Base-by-base conservation (phyloP, 2,113 vertebrate genomes). In the Nymphicus hollandicus region DNA sequence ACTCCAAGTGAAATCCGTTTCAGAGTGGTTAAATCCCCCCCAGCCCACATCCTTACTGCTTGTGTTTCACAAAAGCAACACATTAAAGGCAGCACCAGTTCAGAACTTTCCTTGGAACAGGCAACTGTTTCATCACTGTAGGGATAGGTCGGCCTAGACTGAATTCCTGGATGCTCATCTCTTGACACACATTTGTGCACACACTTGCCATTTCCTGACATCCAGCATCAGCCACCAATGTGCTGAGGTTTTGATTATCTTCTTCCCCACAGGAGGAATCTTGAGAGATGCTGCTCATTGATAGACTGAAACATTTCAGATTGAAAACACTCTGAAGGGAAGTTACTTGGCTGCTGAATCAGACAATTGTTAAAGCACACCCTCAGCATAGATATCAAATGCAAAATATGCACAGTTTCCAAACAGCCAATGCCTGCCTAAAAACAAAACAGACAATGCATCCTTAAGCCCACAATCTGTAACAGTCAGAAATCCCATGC, bases 371-470 rank as follows among this genome's bases (percentile, higher is more conserved):
- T 94, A 89, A 81, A 94, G 68, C 50, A 80, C 16, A 93, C 12
- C 70, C 68, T 71, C n/a, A 82, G 35, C 39, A 47, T 22, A 11
- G 7, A 86, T 10, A 41, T 25, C 70, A 85, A 93, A 85, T 22
- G 24, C 33, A 95, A 95, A 46, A 91, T n/a, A 90, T 5, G 71
- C 64, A 77, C 35, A 55, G 88, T 86, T 89, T 95, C 93, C 68
- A 94, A 86, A 66, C 11, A 72, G 41, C 22, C 58, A 92, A 25
- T 66, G 55, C 86, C 88, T 80, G 53, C 33, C 58, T 89, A 77
- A 94, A 94, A 97, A 71, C 33, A 35, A 81, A 95, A 58, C 4
- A 70, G 77, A 69, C 33, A 89, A 81, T 63, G 60, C 46, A 86
- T 46, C 65, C 79, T 85, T 61, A 91, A 93, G 39, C 81, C 71